Base-by-base conservation (phyloP, 2,888 invertebrate genomes). In the Sinopyrophorus schimmeli region DNA sequence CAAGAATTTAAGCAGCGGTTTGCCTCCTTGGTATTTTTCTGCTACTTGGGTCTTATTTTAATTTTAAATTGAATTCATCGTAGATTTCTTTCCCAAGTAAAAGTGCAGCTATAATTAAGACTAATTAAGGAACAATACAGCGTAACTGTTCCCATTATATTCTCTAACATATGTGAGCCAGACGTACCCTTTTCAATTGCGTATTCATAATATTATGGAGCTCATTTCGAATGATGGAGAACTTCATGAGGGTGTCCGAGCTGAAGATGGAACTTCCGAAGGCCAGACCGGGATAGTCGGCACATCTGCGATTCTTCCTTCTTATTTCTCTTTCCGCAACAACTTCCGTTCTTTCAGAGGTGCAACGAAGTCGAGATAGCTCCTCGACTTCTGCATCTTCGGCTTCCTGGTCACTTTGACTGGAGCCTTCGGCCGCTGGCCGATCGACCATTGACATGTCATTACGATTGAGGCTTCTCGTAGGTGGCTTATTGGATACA, bases 231-330 rank as follows among this genome's bases (percentile, higher is more conserved):
- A 97, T 97, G 62, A 97, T 87, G 74, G 89, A 92, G 76, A 96
- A 95, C 79, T 95, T 96, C 89, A 97, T 95, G 86, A 96, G 87
- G 5, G 96, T 95, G 72, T 94, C 95, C 46, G 95, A 94, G 69
- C 92, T 93, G 77, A 94, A 94, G 70, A 93, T 89, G 55, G 92
- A 92, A 61, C 89, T 86, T 38, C 91, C 92, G 70, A 94, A 92
- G 1, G 92, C 92, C 48, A 94, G 76, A 16, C 94, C 94, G 0
- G 93, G 94, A 76, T 94, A 94, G 71, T 93, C 93, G 24, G 92
- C 87, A 74, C 92, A 92, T 73, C 92, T 80, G 63, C 87, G 79
- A 62, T 83, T 80, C 62, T 88, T 80, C 48, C 83, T 74, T 38
- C 89, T 78, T 47, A 81, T 86, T 69, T 92, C 92, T 54, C 91